phyloP scores from a whole-genome alignment of 2,113 vertebrate genomes.

The Australoheros scitulus region DNA sequence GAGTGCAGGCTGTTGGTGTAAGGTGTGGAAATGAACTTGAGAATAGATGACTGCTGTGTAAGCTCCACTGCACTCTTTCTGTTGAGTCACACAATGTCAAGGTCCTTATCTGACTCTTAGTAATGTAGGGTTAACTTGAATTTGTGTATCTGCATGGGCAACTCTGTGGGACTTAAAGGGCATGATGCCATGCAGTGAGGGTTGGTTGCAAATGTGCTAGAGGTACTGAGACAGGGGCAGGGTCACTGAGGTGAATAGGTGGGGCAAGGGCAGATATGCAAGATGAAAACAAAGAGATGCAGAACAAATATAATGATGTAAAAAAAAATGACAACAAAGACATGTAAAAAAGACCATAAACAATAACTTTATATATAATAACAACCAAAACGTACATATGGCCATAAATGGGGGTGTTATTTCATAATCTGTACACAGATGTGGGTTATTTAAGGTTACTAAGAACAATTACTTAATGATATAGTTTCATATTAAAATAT shows the following conservation, averaged over 20 bases:
- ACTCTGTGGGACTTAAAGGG: constrained; percentile 1
- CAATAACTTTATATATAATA: neutral
- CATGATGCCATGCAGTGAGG: neutral
- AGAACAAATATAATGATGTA: neutral
- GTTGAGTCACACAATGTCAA: constrained; percentile 25
- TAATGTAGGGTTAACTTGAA: constrained; percentile 13
- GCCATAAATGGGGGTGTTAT: neutral
- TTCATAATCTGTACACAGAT: neutral
- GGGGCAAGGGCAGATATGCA: neutral
- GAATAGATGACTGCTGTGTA: constrained; percentile 48
- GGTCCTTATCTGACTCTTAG: constrained; percentile 30
- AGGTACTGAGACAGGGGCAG: neutral
- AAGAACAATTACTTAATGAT: neutral
- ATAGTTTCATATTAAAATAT: neutral
- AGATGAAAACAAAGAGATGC: neutral
- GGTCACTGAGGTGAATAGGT: neutral
- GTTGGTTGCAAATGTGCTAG: neutral
- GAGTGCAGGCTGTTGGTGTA: constrained; percentile 49
- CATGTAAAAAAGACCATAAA: neutral
- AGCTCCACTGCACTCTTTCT: constrained; percentile 34
- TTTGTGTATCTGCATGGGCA: neutral
- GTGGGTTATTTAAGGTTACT: neutral
- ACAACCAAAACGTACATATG: neutral
- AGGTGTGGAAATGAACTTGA: constrained; percentile 41
- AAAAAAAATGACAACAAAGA: constrained; percentile 14